phyloP scores from a whole-genome alignment of 1,140 invertebrate genomes.

The Megalonaias nervosa region DNA sequence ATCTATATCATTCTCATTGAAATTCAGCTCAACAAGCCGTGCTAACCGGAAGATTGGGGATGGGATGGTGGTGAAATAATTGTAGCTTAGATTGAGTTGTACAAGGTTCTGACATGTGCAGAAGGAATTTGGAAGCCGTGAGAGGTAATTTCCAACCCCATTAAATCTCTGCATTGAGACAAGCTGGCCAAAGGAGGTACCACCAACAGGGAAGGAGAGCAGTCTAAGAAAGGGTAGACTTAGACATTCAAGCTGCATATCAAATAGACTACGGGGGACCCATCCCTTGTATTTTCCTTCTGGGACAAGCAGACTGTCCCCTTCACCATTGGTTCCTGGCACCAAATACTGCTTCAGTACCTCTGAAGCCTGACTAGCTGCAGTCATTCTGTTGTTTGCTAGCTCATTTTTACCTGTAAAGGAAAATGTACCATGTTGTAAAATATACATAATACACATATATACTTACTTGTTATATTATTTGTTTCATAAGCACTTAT shows the following conservation, averaged over 20 bases:
- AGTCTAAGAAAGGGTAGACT: conserved; percentile 59
- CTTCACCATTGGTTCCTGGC: too few relatives aligned
- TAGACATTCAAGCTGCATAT: conserved; percentile 49
- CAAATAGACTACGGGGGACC: conserved; percentile 59
- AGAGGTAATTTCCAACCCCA: conserved; percentile 61
- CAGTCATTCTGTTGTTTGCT: too few relatives aligned
- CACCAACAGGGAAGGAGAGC: conserved; percentile 63
- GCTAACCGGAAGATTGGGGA: conserved; percentile 50
- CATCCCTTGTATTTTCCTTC: conserved; percentile 66
- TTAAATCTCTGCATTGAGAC: conserved; percentile 52
- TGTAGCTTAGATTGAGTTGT: conserved; percentile 58
- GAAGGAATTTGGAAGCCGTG: conserved; percentile 56
- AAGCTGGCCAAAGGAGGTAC: conserved; percentile 55
- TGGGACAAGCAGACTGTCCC: conserved; percentile 44
- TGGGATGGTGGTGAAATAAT: conserved; percentile 57
- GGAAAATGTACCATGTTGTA: too few relatives aligned
- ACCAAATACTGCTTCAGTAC: too few relatives aligned
- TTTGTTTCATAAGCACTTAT: too few relatives aligned
- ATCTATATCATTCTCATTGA: conserved; percentile 60
- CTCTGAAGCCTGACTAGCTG: too few relatives aligned
- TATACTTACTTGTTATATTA: too few relatives aligned
- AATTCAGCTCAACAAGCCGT: conserved; percentile 49
- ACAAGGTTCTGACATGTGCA: conserved; percentile 52
- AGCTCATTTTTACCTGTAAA: too few relatives aligned
- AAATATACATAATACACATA: too few relatives aligned